Evolutionary conservation across 2,113 vertebrate genomes (phyloP).

Genomic region (Ploceus nigricollis): DNA sequence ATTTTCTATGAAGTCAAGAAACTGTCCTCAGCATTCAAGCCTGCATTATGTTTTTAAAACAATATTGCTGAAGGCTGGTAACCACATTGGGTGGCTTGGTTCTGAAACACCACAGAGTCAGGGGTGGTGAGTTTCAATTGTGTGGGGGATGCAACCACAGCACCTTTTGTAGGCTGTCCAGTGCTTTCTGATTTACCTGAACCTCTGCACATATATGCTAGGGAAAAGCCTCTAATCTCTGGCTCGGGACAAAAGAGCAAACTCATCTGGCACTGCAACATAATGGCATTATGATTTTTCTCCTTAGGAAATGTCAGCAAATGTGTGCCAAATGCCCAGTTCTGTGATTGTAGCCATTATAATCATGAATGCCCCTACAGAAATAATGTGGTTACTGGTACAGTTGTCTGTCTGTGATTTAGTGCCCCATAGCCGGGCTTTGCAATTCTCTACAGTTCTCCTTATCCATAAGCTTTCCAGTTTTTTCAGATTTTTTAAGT

Average conservation of each 20-base stretch:
- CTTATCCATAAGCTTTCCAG: not conserved
- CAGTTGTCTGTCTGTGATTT: not conserved
- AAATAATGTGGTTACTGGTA: not conserved
- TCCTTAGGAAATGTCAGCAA: not conserved
- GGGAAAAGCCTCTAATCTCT: not conserved
- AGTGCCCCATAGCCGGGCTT: not conserved
- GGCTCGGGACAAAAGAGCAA: not conserved
- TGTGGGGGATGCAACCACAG: fast-evolving
- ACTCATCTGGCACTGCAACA: not conserved
- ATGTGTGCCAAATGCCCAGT: not conserved
- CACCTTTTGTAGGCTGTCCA: not conserved
- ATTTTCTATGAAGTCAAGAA: not conserved
- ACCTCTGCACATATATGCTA: not conserved
- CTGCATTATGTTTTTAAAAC: not conserved
- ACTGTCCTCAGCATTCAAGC: not conserved
- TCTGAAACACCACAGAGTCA: not conserved
- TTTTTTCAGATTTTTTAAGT: slow-evolving; percentile 26
- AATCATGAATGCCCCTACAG: not conserved
- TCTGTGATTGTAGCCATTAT: not conserved
- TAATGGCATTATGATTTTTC: not conserved
- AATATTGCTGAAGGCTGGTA: not conserved
- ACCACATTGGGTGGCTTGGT: not conserved
- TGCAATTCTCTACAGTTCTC: not conserved
- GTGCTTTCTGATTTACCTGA: not conserved
- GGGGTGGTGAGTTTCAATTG: fast-evolving